A percentile compares a stretch with the other conserved stretches of the same genome.
These are phyloP conservation scores for Eupelmus urozonus DNA, from an alignment of 2,888 invertebrate species.

Conservation along the genomic window DNA sequence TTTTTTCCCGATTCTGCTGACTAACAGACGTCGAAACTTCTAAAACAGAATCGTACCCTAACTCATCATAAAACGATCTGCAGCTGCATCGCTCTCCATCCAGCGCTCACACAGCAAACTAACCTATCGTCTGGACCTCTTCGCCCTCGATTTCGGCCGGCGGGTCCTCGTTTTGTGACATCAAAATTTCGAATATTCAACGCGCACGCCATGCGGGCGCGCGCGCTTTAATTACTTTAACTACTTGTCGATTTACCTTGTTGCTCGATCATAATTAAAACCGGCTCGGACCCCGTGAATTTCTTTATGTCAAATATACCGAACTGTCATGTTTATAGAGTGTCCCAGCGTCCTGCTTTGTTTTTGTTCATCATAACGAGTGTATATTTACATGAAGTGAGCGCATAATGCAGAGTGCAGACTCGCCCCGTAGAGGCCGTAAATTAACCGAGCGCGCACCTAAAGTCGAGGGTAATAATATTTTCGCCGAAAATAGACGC, in stretches of 20 bases:
- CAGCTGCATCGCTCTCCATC: not conserved
- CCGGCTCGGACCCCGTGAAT: not conserved
- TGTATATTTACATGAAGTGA: conserved; percentile 43
- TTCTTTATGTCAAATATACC: not conserved
- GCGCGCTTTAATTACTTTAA: not conserved
- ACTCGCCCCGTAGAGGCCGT: not conserved
- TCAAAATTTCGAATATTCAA: conserved; percentile 62
- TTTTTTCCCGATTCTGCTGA: not conserved
- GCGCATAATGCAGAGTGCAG: conserved; percentile 9
- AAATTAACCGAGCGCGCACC: too few species aligned
- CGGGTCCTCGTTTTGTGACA: conserved; percentile 68
- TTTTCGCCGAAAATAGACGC: conserved; percentile 32
- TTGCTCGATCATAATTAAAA: not conserved
- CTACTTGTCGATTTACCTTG: conserved; percentile 19
- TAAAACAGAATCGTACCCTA: conserved; percentile 29
- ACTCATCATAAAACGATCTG: not conserved
- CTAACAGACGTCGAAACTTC: not conserved
- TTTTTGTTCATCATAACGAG: too few species aligned
- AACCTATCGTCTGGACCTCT: conserved; percentile 65
- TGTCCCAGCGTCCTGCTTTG: too few species aligned
- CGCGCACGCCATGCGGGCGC: not conserved
- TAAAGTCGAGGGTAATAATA: too few species aligned
- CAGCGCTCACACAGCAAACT: conserved; percentile 44
- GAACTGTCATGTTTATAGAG: conserved; percentile 1
- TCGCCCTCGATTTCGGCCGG: conserved; percentile 51